Evolutionary conservation across 53 echinoderm and acorn worm genomes (phyloP).

Genomic region (Actinopyga echinites): DNA sequence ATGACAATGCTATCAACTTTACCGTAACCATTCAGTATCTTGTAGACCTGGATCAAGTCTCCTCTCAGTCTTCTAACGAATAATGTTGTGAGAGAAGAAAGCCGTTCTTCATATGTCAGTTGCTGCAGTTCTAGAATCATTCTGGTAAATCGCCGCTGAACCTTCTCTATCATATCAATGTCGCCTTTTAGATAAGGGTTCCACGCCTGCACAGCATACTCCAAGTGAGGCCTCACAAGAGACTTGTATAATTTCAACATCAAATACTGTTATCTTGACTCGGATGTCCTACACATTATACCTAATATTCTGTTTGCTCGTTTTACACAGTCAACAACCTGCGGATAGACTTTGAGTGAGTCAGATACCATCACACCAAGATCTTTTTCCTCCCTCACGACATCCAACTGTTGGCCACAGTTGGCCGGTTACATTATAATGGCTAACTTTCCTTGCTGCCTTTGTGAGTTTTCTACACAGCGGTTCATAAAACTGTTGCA

Average conservation of each 20-base stretch:
- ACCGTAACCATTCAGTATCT: not conserved
- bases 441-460: not conserved
- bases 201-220: slow-evolving; percentile 12
- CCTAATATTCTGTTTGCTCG: not conserved
- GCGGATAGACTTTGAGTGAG: too few relatives aligned
- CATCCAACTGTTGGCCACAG: not conserved
- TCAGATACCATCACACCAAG: not conserved
- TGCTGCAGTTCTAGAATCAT: not conserved
- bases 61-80: slow-evolving; percentile 15
- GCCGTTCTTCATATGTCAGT: not conserved
- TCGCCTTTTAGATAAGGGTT: slow-evolving; percentile 2
- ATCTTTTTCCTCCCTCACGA: too few relatives aligned
- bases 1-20: not conserved
- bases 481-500: not conserved
- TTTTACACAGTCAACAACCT: slow-evolving; percentile 7
- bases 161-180: slow-evolving; percentile 9
- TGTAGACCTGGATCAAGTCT: not conserved
- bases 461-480: not conserved
- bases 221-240: slow-evolving; percentile 7
- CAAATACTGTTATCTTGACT: not conserved
- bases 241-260: slow-evolving; percentile 3
- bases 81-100: not conserved
- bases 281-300: not conserved
- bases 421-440: not conserved
- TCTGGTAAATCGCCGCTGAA: slow-evolving; percentile 1